Conservation (phyloP, 2,797 vertebrate species). For the Spondyliosoma cantharus region DNA sequence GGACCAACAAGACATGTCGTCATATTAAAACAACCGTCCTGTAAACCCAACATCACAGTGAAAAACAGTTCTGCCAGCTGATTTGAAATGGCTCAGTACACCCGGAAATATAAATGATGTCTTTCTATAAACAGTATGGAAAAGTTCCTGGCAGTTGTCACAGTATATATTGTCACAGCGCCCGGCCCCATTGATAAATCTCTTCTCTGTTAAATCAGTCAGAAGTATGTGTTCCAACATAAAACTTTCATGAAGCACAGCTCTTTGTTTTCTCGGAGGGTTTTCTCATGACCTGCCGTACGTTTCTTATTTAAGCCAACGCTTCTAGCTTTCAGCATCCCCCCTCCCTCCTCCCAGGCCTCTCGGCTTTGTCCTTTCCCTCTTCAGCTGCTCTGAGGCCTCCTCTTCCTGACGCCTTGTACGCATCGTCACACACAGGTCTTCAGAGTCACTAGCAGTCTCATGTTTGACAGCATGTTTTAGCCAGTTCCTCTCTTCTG, state of each 20-base stretch:
- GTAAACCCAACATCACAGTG: neutral
- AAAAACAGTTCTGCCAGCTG: neutral
- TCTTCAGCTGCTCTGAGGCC: slow-evolving; percentile 36
- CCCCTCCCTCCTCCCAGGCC: neutral
- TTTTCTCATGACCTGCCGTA: slow-evolving; percentile 19
- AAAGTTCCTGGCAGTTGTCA: neutral
- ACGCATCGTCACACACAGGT: slow-evolving; percentile 1
- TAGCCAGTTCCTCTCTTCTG: slow-evolving; percentile 16
- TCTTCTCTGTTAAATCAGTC: slow-evolving; percentile 14
- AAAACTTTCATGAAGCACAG: neutral
- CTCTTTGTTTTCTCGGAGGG: slow-evolving; percentile 17
- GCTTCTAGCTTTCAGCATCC: slow-evolving; percentile 3
- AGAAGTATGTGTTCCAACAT: neutral
- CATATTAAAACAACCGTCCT: neutral
- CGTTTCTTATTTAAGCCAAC: neutral
- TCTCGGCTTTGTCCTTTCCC: neutral
- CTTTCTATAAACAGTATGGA: neutral
- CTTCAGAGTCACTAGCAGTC: slow-evolving; percentile 18
- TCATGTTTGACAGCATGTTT: slow-evolving; percentile 8
- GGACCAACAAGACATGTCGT: neutral
- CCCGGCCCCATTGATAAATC: neutral
- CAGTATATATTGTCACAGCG: neutral
- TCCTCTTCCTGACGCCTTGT: neutral
- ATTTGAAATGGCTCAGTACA: neutral
- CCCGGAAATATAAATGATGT: neutral